phyloP scores from a whole-genome alignment of 2,888 invertebrate genomes.

The Agrotis segetum region DNA sequence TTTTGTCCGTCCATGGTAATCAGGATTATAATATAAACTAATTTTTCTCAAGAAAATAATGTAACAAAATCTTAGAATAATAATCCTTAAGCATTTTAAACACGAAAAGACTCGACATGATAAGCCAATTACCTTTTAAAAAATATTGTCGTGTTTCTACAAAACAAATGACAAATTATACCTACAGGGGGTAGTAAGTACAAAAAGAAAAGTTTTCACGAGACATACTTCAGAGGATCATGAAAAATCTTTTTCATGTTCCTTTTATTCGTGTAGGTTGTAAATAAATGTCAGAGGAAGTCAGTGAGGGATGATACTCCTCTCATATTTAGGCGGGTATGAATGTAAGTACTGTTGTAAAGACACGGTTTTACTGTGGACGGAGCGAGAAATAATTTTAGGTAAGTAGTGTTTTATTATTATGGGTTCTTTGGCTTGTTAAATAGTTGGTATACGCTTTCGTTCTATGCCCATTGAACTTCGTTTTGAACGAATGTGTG shows the following conservation, averaged over 20 bases:
- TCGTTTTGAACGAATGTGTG: no score
- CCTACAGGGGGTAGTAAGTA: background rate
- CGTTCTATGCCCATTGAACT: background rate
- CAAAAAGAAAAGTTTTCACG: constrained; percentile 20
- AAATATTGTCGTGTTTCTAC: constrained; percentile 16
- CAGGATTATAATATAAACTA: no score
- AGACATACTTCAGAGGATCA: constrained; percentile 13
- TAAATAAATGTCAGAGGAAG: constrained; percentile 48
- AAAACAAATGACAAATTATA: constrained; percentile 33
- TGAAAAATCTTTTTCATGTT: constrained; percentile 34
- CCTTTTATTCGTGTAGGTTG: constrained; percentile 23
- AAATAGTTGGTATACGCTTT: background rate
- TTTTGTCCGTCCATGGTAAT: no score
- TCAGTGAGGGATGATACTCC: constrained; percentile 42
- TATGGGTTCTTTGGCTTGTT: background rate
- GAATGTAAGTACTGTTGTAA: constrained; percentile 36
- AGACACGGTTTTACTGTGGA: constrained; percentile 24
- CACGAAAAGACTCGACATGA: constrained; percentile 11
- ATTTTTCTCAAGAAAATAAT: background rate
- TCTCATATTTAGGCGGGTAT: constrained; percentile 42
- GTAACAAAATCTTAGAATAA: background rate
- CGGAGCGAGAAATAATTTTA: constrained; percentile 22
- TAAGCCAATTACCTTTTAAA: constrained; percentile 37
- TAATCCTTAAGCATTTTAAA: constrained; percentile 19
- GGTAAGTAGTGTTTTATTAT: constrained; percentile 39